Conservation (phyloP, 1,140 invertebrate species). For the Heliothis virescens region DNA sequence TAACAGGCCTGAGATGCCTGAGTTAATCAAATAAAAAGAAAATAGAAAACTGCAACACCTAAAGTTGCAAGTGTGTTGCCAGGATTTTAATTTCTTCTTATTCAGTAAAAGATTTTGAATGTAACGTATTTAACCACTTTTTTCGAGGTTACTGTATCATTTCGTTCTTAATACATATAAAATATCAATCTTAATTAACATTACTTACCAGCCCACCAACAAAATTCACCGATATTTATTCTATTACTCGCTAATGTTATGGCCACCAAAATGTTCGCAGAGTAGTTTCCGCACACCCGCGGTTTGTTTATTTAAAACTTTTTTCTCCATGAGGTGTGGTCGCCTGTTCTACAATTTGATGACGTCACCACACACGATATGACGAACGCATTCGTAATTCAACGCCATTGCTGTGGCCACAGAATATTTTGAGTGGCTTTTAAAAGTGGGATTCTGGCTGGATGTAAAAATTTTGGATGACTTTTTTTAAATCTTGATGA, state of each 20-base stretch:
- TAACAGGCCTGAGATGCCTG: too few species aligned
- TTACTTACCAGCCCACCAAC: neutral
- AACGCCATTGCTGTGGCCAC: neutral
- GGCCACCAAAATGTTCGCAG: conserved; percentile 52
- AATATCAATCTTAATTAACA: too few species aligned
- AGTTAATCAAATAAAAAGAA: too few species aligned
- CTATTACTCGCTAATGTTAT: conserved; percentile 34
- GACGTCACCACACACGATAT: conserved; percentile 55
- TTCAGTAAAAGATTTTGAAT: too few species aligned
- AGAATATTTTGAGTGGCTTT: conserved; percentile 20
- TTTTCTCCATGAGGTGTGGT: conserved; percentile 66
- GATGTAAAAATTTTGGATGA: neutral
- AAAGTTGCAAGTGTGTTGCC: too few species aligned
- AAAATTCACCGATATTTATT: too few species aligned
- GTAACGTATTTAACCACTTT: too few species aligned
- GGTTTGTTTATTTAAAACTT: conserved; percentile 72
- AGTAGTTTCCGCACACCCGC: conserved; percentile 61
- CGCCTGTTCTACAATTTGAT: conserved; percentile 65
- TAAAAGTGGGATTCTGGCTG: neutral
- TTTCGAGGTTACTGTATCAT: too few species aligned
- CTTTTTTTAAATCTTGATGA: too few species aligned
- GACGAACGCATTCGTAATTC: conserved; percentile 48
- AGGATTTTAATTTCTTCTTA: too few species aligned
- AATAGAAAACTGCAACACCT: too few species aligned
- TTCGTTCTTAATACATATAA: too few species aligned